phyloP scores from a whole-genome alignment of 2,888 invertebrate species.

The Cerastis rubricosa region DNA sequence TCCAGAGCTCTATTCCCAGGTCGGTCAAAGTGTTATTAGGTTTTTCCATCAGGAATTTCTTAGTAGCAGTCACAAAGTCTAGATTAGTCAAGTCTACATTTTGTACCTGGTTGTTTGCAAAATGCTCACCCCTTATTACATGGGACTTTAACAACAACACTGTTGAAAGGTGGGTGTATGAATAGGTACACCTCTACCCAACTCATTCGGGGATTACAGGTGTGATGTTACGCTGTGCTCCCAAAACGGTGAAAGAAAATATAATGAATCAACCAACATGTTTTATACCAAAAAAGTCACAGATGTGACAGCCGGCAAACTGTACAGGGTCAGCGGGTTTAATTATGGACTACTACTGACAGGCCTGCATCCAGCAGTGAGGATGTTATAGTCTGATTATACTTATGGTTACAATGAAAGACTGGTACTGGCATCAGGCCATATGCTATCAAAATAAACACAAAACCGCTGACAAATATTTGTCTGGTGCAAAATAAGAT shows the following conservation, averaged over 20 bases:
- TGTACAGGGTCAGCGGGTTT: neutral
- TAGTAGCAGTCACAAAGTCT: neutral
- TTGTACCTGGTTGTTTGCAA: neutral
- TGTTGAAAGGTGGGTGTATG: no score
- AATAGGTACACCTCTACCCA: no score
- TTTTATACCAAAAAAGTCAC: neutral
- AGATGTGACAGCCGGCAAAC: neutral
- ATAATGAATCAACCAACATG: neutral
- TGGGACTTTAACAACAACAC: no score
- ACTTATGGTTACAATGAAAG: neutral
- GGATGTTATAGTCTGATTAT: neutral
- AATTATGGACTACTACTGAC: neutral
- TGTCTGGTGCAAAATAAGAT: neutral
- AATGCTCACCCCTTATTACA: neutral
- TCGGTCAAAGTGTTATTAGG: neutral
- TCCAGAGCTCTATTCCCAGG: neutral
- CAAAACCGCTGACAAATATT: neutral
- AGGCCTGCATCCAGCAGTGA: neutral
- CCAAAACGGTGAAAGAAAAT: no score
- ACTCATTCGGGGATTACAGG: no score
- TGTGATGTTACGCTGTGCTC: no score
- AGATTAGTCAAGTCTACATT: no score
- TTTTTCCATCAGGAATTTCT: no score
- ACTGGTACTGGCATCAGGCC: neutral
- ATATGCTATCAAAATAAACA: neutral